Base-by-base conservation (phyloP, 2,113 vertebrate species). In the Pithys albifrons region DNA sequence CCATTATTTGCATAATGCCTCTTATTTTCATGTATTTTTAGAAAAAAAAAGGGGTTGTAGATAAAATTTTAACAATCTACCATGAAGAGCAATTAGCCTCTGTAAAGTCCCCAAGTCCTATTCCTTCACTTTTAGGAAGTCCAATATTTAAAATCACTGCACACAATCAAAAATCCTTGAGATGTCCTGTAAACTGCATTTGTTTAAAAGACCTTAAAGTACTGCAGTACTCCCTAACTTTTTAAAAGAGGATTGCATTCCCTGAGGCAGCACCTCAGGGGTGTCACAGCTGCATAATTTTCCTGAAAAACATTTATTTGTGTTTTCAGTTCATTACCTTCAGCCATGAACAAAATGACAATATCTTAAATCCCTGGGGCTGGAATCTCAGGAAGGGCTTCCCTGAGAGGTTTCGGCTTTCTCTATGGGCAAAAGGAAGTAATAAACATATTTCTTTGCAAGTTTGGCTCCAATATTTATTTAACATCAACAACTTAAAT, bases 101-200 rank as follows among this genome's bases (percentile, higher is more conserved):
- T 57, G 27, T 80, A 41, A 91, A 85, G 67, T 62, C 81, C 72
- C 4, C 22, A 91, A 87, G 28, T 52, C 25, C 24, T 35, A 33
- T 51, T 91, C 33, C 31, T 81, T 85, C 57, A 82, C 29, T 87
- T 87, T 51, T 59, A 91, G 80, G 86, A 89, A 84, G 45, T 84
- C 41, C 33, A 89, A 11, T 31, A 59, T 64, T 86, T 84, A 80
- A 84, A 91, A 85, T 76, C 62, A 73, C 65, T 83, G 64, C 72
- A 85, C 52, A 72, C 14, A 65, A 65, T 9, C 57, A 78, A 52
- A 91, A 92, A 54, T 89, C 84, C 76, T 96, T 95, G 76, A 95
- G 65, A 37, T 35, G 70, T 57, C 54, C 91, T 89, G 62, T n/a
- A 72, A 91, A 65, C 39, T 88, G 58, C 58, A 23, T 67, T 65